Evolutionary conservation across 2,888 invertebrate species (phyloP).

Genomic region (Seladonia tumulorum): DNA sequence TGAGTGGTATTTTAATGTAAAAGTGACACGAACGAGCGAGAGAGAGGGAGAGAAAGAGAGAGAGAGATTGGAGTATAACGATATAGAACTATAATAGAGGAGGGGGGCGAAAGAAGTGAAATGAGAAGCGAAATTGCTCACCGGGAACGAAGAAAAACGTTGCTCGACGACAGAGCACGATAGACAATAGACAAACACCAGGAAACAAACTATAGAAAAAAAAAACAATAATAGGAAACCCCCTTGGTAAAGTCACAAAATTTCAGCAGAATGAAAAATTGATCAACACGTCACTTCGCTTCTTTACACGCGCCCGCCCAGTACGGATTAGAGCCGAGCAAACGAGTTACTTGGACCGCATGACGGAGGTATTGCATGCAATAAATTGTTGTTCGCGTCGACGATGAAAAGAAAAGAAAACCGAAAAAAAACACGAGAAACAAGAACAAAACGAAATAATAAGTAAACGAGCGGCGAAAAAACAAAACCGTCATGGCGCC

Average conservation of each 20-base stretch:
- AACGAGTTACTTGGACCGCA: conserved; percentile 35
- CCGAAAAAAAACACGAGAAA: conserved; percentile 28
- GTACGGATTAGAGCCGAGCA: conserved; percentile 19
- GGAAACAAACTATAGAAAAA: neutral
- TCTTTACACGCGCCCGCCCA: conserved; percentile 43
- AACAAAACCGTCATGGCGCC: conserved; percentile 21
- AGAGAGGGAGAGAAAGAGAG: conserved; percentile 36
- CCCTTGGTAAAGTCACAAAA: neutral
- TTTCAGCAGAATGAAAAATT: neutral
- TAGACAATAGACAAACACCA: neutral
- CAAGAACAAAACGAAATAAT: conserved; percentile 17
- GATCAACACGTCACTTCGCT: conserved; percentile 48
- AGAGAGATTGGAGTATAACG: conserved; percentile 19
- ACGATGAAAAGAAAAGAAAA: conserved; percentile 19
- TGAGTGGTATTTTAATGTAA: conserved; percentile 71
- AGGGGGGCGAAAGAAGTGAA: conserved; percentile 54
- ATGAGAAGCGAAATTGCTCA: conserved; percentile 14
- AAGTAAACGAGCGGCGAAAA: conserved; percentile 39
- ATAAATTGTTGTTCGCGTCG: conserved; percentile 65
- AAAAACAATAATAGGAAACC: neutral
- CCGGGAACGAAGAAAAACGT: neutral
- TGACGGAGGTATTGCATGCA: conserved; percentile 57
- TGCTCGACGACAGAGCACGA: neutral
- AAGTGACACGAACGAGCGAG: conserved; percentile 20
- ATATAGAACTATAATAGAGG: conserved; percentile 22